Percentiles rank a stretch among this genome's conserved stretches.
These are phyloP conservation scores for Illadopsis cleaveri DNA, from an alignment of 2,113 vertebrate genomes.

Conservation along the genomic window DNA sequence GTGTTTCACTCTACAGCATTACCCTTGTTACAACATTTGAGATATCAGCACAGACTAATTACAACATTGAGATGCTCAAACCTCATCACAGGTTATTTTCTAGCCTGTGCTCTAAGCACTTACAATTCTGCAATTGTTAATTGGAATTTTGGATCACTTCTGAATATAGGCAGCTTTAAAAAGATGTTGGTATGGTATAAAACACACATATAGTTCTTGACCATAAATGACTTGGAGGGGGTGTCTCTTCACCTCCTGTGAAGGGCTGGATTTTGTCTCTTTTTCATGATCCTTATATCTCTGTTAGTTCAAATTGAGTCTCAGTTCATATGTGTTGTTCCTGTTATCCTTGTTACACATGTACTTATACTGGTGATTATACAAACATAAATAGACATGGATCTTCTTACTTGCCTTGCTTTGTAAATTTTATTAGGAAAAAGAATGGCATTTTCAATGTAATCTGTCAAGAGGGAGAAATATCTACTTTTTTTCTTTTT, in stretches of 20 bases:
- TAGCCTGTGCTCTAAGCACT: background rate
- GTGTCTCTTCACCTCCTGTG: background rate
- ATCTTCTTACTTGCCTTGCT: background rate
- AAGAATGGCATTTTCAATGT: background rate
- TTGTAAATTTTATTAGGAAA: background rate
- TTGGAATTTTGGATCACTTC: background rate
- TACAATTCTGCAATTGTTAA: background rate
- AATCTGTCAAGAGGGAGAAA: background rate
- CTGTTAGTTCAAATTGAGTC: background rate
- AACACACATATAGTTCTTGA: background rate
- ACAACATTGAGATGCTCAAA: background rate
- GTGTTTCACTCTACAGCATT: background rate
- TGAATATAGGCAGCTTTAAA: background rate
- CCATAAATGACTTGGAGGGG: background rate
- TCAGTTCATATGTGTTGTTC: background rate
- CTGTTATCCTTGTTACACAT: rapidly evolving
- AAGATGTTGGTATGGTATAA: background rate
- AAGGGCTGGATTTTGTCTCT: background rate
- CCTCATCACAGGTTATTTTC: background rate
- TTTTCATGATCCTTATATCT: background rate
- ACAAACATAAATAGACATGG: background rate
- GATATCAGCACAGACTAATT: background rate
- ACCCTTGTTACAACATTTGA: background rate
- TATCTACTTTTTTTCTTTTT: background rate
- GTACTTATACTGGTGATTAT: background rate